Percentiles rank a stretch among this genome's conserved stretches.
These are phyloP conservation scores for Typhlichthys eigenmanni DNA, from an alignment of 2,797 vertebrate species.

Conservation along the genomic window DNA sequence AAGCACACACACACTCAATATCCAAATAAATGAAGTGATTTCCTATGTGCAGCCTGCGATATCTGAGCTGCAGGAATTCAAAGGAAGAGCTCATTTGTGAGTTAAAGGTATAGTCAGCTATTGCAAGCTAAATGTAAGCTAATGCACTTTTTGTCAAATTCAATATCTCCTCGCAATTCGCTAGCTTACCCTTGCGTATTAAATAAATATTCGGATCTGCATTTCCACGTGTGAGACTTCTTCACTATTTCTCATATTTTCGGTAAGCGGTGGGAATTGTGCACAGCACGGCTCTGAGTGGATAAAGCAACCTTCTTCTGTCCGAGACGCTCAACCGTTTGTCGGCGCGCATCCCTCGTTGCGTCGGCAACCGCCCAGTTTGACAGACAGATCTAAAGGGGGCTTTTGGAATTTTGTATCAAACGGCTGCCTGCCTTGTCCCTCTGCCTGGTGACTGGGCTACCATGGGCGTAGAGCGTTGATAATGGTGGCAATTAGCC, in stretches of 20 bases:
- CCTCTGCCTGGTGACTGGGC: conserved; percentile 25
- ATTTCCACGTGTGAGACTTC: no score
- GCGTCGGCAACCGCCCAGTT: conserved; percentile 54
- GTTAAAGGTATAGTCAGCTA: neutral
- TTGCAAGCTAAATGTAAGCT: no score
- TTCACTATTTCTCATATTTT: no score
- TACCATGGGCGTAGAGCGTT: neutral
- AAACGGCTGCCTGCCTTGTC: conserved; percentile 54
- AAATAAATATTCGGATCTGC: no score
- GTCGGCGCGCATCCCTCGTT: conserved; percentile 41
- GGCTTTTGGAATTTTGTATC: conserved; percentile 67
- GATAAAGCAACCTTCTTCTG: conserved; percentile 55
- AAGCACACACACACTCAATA: neutral
- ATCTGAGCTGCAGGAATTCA: neutral
- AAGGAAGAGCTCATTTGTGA: neutral
- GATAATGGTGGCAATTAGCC: conserved; percentile 59
- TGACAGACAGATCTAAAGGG: conserved; percentile 66
- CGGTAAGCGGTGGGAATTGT: no score
- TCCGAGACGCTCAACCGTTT: conserved; percentile 23
- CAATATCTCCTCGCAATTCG: no score
- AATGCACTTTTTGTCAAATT: no score
- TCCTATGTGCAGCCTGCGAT: neutral
- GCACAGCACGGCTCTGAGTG: neutral
- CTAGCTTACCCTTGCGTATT: no score
- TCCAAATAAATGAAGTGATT: no score